Evolutionary conservation across 2,797 vertebrate species (phyloP), one percentile per base, ranked within the genome.

Genomic region (Atherinosoma microstoma): DNA sequence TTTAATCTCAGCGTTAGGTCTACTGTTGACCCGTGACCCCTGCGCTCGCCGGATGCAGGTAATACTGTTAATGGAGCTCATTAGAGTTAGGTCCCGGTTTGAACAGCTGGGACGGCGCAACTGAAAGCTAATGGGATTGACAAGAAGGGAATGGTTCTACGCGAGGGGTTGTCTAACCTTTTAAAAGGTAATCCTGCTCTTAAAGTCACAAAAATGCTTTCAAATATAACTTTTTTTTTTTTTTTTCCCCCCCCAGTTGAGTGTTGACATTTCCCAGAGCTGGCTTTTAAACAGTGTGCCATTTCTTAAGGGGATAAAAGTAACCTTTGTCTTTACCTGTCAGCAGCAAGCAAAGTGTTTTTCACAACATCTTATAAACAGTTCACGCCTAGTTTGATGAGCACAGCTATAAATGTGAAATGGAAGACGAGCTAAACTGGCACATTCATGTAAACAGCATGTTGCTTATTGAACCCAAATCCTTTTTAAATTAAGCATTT

Each of bases 41-140:
- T 22, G 83, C 59, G 72, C 73, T 83, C 38, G 79, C 91, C 85
- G 87, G 91, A 91, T 90, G 82, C 88, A 94, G 93, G 93, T 93
- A 93, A 93, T 94, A 91, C 88, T 63, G 87, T 91, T 94, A 92
- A 93, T 94, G 90, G 91, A 87, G 79, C 91, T 94, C 80, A 87
- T 95, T 94, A 93, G 85, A 80, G 86, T 84, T 74, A 77, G 84
- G 74, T 92, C 84, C 84, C 75, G 74, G 72, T 82, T 65, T 51
- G 75, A 86, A 74, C 90, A 94, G 91, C 91, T 90, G 90, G 78
- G 92, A 82, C 71, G 38, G 67, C 53, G 77, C 79, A 40, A 32
- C 75, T 65, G 75, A 81, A 70, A 82, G 83, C 76, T 91, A 91
- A 93, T 89, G 71, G 87, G 90, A 93, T 92, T 91, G 89, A 84